A percentile compares a stretch with the other conserved stretches of the same genome.
Conservation (phyloP, 2,113 vertebrate genomes). For the Cynopterus brachyotis region DNA sequence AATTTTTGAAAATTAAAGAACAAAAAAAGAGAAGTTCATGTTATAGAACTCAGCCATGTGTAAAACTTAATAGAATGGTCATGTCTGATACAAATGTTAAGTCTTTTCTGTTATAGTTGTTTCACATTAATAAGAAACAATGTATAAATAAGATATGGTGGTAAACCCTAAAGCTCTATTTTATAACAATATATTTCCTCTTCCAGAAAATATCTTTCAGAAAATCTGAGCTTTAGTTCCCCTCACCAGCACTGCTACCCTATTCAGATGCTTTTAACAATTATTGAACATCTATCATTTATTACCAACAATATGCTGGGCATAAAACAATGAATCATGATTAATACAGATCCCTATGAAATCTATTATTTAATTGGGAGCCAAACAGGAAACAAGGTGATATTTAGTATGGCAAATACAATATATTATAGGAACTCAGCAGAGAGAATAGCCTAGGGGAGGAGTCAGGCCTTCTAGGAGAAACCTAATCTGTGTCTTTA, state of each 20-base stretch:
- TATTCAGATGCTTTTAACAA: background rate
- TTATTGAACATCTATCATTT: background rate
- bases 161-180: background rate
- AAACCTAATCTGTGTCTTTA: background rate
- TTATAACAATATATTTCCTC: slow-evolving; percentile 9
- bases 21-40: background rate
- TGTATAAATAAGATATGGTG: background rate
- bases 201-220: slow-evolving; percentile 48
- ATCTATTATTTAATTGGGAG: background rate
- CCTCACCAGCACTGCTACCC: background rate
- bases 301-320: background rate
- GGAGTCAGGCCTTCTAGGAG: background rate
- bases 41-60: background rate
- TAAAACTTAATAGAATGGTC: slow-evolving; percentile 21
- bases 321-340: background rate
- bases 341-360: background rate
- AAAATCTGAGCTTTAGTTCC: background rate
- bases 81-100: background rate
- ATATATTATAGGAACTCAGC: background rate
- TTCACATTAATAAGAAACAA: background rate
- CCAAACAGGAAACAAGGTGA: background rate
- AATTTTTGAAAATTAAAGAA: slow-evolving; percentile 20
- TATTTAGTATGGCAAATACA: background rate
- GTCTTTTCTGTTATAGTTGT: background rate
- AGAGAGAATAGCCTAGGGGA: background rate